Conservation (phyloP, 2,888 invertebrate species). For the Saturnia japonica region DNA sequence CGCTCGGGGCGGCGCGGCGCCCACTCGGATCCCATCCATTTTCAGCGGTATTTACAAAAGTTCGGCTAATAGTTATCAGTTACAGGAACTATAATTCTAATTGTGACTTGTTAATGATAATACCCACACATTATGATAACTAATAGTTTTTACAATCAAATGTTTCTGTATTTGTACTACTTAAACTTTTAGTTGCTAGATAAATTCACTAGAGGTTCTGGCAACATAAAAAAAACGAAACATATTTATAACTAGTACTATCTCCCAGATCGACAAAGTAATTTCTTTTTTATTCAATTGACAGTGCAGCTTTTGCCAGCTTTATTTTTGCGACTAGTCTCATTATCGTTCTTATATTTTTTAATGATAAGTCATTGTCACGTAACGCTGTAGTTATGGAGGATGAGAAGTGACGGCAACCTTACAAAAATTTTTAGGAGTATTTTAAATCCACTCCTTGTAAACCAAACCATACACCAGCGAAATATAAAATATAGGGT, state of each 20-base stretch:
- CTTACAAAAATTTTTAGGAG: no score
- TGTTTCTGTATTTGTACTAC: background rate
- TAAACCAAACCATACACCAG: no score
- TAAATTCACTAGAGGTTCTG: background rate
- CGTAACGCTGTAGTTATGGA: conserved; percentile 10
- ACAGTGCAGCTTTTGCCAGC: background rate
- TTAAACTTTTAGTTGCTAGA: background rate
- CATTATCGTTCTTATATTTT: background rate
- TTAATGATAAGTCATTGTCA: background rate
- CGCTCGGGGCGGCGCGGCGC: no score
- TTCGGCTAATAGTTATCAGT: background rate
- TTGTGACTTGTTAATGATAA: background rate
- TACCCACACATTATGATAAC: background rate
- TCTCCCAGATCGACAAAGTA: no score
- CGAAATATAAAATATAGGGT: no score
- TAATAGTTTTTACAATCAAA: background rate
- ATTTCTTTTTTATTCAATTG: no score
- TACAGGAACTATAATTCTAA: background rate
- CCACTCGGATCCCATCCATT: conserved; percentile 2
- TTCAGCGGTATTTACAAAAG: background rate
- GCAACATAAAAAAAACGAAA: no score
- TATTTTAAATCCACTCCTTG: no score
- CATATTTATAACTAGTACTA: no score
- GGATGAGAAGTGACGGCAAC: background rate
- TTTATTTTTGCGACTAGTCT: background rate